Percentiles rank a stretch among this genome's conserved stretches.
These are phyloP conservation scores for Entosphenus tridentatus DNA, from an alignment of 2,113 vertebrate species.

Conservation along the genomic window DNA sequence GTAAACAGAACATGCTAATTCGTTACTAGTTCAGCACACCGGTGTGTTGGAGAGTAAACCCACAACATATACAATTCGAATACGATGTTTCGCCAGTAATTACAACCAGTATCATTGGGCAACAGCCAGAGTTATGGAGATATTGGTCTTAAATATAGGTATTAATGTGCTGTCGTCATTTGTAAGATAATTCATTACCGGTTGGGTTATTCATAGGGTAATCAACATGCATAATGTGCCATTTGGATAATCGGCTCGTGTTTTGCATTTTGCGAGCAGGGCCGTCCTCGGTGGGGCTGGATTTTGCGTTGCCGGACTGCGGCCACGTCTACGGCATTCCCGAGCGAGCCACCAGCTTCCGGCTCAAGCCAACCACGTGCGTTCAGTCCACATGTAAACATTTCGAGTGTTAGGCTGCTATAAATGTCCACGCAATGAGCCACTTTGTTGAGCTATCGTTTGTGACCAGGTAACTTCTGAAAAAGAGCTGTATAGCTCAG, in stretches of 20 bases:
- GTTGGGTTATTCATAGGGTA: not conserved
- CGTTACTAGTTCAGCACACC: no score
- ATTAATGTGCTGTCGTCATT: constrained; percentile 6
- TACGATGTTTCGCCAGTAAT: not conserved
- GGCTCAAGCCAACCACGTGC: constrained; percentile 59
- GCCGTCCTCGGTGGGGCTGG: constrained; percentile 50
- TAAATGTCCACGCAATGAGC: no score
- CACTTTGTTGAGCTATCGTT: no score
- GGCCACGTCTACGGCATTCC: constrained; percentile 60
- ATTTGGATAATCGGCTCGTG: constrained; percentile 10
- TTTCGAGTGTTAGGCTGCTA: no score
- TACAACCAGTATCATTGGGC: not conserved
- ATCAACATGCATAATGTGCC: constrained; percentile 9
- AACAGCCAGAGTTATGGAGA: not conserved
- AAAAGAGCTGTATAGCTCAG: not conserved
- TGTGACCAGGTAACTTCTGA: no score
- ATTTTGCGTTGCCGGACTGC: constrained; percentile 56
- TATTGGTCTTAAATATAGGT: constrained; percentile 9
- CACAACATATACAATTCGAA: no score
- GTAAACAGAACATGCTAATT: no score
- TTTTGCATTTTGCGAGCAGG: constrained; percentile 24
- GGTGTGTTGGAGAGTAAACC: no score
- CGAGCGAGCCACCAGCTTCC: constrained; percentile 47
- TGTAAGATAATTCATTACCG: constrained; percentile 7
- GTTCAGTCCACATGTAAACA: not conserved